Evolutionary conservation across 2,888 invertebrate genomes (phyloP).

Genomic region (Muscina levida): DNA sequence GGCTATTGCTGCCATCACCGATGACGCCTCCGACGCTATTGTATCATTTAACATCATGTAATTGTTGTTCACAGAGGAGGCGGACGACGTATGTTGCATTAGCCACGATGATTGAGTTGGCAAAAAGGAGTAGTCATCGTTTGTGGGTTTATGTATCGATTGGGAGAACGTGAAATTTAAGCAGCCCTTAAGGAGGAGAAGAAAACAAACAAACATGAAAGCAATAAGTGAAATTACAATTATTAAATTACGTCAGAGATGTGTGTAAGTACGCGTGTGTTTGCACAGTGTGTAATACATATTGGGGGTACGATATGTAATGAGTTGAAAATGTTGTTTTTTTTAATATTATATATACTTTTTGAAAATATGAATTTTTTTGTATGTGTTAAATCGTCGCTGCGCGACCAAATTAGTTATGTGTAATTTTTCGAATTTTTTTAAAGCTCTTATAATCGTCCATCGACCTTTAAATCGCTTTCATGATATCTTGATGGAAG

Average conservation of each 20-base stretch:
- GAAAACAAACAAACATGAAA: neutral
- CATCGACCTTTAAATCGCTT: too few relatives aligned
- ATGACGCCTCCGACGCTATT: too few relatives aligned
- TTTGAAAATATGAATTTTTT: too few relatives aligned
- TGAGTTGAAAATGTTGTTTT: too few relatives aligned
- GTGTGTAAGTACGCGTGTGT: too few relatives aligned
- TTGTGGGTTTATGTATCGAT: conserved; percentile 81
- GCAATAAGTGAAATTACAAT: neutral
- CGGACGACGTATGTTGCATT: conserved; percentile 71
- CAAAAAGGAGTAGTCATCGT: conserved; percentile 69
- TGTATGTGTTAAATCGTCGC: too few relatives aligned
- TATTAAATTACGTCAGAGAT: too few relatives aligned
- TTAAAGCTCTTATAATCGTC: too few relatives aligned
- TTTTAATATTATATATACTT: too few relatives aligned
- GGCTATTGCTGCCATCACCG: conserved; percentile 66
- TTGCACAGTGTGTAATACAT: neutral
- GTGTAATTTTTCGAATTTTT: too few relatives aligned
- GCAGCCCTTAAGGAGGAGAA: conserved; percentile 80
- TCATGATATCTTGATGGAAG: too few relatives aligned
- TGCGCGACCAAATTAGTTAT: too few relatives aligned
- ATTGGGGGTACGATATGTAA: conserved; percentile 6
- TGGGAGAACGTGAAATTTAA: conserved; percentile 84
- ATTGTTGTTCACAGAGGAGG: conserved; percentile 41
- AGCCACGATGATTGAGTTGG: conserved; percentile 75
- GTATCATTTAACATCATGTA: conserved; percentile 54